These are phyloP conservation scores for Cancer borealis DNA, from an alignment of 2,888 invertebrate genomes.

Conservation along the genomic window DNA sequence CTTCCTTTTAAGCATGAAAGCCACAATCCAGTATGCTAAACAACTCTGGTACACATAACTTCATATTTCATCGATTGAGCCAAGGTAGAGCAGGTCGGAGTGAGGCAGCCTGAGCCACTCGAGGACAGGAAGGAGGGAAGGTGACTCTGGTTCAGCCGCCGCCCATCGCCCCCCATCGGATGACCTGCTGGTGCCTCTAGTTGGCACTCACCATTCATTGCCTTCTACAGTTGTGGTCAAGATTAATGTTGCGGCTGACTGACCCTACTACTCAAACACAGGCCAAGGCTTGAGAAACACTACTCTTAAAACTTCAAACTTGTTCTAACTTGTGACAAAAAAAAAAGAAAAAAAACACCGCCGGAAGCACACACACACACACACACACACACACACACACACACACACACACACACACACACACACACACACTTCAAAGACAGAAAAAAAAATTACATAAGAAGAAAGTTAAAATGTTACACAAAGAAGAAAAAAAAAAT, in stretches of 20 bases:
- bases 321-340: too few species aligned
- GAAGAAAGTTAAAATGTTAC: background rate
- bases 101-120: background rate
- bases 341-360: too few species aligned
- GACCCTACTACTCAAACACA: background rate
- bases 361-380: background rate
- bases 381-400: background rate
- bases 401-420: slow-evolving; percentile 17
- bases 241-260: background rate
- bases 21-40: slow-evolving; percentile 31
- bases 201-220: background rate
- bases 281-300: background rate
- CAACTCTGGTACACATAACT: slow-evolving; percentile 43
- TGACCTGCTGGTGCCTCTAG: background rate
- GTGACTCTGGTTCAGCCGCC: background rate
- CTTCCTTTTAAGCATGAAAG: background rate
- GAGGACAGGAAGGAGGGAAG: slow-evolving; percentile 8
- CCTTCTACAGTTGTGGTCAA: background rate
- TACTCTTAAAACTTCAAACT: background rate
- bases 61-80: slow-evolving; percentile 53
- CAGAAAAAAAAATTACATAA: background rate
- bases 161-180: background rate
- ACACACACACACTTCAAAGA: background rate
- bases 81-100: slow-evolving; percentile 17
- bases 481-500: background rate